Base-by-base conservation (phyloP, 2,113 vertebrate genomes). In the Sander lucioperca region DNA sequence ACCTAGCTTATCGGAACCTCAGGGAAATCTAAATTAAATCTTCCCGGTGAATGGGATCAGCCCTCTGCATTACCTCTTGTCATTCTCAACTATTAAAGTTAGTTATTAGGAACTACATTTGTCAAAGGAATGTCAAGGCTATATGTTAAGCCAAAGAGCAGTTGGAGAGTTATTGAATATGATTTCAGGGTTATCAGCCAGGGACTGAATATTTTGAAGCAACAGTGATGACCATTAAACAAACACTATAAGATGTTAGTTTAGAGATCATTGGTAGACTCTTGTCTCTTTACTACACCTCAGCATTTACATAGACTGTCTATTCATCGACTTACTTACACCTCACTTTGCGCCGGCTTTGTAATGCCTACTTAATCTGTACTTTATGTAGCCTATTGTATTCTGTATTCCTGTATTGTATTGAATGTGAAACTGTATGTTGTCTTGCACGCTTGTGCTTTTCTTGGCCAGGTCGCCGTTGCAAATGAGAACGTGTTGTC, bases 1-100 rank as follows among this genome's bases (percentile, higher is more conserved):
- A 75, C 79, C 7, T 5, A 80, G 86, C 90, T 91, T 90, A 93
- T 93, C 88, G 6, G 76, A 91, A 93, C 88, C 88, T 80, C 74
- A 80, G 88, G 90, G 90, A 91, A 93, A 94, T 94, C 91, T 92
- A 93, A 94, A 94, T 94, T 77, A 92, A 93, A 94, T 94, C 90
- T 93, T 86, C 69, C 80, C 57, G 3, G 66, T 79, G 86, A 94
- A 91, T 87, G 84, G 87, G 82, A 83, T 88, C 82, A 76, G 77
- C 86, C 86, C 77, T 65, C 63, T 0, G 74, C 67, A 71, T 90
- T 88, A 91, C 89, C 84, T 88, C 74, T 80, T 81, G 86, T 93
- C 90, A 89, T 86, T 85, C 82, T 70, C 85, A 54, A 62, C 70
- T 82, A 88, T 92, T 93, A 83, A 89, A 87, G 88, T 90, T 87